A percentile compares a stretch with the other conserved stretches of the same genome.
These are phyloP conservation scores for Aselliscus stoliczkanus DNA, from an alignment of 2,797 vertebrate genomes.

Conservation along the genomic window DNA sequence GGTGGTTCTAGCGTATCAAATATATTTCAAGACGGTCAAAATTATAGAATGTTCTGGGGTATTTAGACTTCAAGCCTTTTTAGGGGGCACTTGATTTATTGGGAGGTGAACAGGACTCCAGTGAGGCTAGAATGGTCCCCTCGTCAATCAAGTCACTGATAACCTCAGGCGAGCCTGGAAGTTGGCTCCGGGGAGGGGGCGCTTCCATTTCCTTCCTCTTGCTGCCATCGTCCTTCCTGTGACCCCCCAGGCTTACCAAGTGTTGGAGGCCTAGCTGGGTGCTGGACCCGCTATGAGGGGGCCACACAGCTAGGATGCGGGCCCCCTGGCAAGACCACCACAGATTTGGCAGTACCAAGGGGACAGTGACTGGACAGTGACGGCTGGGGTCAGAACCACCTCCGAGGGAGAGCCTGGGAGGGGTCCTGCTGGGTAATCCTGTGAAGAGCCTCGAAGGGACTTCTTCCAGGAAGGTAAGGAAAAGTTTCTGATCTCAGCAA, in stretches of 20 bases:
- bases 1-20: too few species aligned
- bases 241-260: not conserved
- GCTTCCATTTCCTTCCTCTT: not conserved
- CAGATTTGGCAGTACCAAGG: not conserved
- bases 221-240: not conserved
- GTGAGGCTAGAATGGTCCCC: rapidly evolving
- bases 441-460: too few species aligned
- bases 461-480: not conserved
- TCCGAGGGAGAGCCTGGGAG: not conserved
- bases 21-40: not conserved
- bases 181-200: not conserved
- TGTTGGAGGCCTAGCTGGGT: too few species aligned
- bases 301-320: not conserved
- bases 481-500: not conserved
- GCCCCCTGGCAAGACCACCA: not conserved
- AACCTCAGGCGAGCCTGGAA: not conserved
- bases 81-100: not conserved
- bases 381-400: not conserved
- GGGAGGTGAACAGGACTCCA: not conserved
- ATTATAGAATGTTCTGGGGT: not conserved
- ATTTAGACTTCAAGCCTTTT: not conserved
- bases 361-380: not conserved
- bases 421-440: too few species aligned
- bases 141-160: not conserved
- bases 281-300: too few species aligned